Conservation (phyloP, 2,797 vertebrate species). For the Myotis pilosus region DNA sequence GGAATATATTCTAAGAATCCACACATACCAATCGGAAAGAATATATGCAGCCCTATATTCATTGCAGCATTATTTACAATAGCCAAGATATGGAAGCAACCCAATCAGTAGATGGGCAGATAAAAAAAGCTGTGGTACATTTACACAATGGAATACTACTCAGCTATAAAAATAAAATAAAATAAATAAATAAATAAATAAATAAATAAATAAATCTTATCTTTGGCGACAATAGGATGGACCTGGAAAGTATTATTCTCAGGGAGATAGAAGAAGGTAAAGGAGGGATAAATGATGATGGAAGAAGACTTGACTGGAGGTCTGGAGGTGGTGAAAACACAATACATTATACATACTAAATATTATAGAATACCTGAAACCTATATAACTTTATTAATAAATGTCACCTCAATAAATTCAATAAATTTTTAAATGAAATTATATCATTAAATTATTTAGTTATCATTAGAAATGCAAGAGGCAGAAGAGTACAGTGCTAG, state of each 20-base stretch:
- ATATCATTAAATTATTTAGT: background rate
- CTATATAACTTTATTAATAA: background rate
- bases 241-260: background rate
- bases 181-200: background rate
- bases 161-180: rapidly evolving
- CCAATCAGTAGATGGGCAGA: background rate
- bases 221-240: background rate
- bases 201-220: background rate
- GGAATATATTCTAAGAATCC: too few species aligned
- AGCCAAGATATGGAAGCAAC: background rate
- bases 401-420: background rate
- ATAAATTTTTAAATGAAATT: background rate
- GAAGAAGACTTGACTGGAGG: background rate
- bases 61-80: background rate
- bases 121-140: background rate
- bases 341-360: background rate
- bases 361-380: background rate
- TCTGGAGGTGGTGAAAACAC: background rate
- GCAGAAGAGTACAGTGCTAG: background rate
- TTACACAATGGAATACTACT: too few species aligned
- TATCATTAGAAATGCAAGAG: background rate
- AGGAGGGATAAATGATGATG: background rate
- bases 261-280: background rate
- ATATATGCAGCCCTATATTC: background rate
- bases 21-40: background rate